phyloP scores from a whole-genome alignment of 2,797 vertebrate species.

The Chrosomus eos region DNA sequence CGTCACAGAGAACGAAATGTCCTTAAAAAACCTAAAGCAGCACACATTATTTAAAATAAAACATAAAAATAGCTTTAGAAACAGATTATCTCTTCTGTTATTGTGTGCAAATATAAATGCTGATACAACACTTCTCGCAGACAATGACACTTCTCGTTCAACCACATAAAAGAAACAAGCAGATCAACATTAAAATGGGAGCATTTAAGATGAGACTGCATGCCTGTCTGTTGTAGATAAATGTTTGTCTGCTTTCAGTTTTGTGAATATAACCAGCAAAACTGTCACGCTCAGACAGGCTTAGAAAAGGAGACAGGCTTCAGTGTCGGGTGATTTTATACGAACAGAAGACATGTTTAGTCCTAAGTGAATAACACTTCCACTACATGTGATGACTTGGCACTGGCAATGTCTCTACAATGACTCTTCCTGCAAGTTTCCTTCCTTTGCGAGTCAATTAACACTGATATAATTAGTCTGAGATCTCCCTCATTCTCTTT shows the following conservation, averaged over 20 bases:
- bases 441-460: constrained; percentile 6
- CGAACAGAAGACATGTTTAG: neutral
- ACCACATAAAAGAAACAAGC: constrained; percentile 13
- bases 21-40: neutral
- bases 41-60: constrained; percentile 3
- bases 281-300: constrained; percentile 1
- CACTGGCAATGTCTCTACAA: neutral
- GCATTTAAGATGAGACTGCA: constrained; percentile 3
- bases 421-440: neutral
- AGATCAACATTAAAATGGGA: neutral
- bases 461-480: neutral
- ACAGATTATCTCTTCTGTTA: neutral
- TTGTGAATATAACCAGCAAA: neutral
- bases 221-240: constrained; percentile 3
- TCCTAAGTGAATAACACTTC: constrained; percentile 5
- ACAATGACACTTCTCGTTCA: constrained; percentile 19
- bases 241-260: neutral
- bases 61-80: constrained; percentile 17
- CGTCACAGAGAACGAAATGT: neutral
- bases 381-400: neutral
- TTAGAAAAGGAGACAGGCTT: constrained; percentile 2
- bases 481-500: neutral
- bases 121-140: neutral
- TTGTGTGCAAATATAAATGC: neutral
- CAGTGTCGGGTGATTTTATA: neutral